Conservation (phyloP, 2,888 invertebrate genomes). For the Limenitis camilla region DNA sequence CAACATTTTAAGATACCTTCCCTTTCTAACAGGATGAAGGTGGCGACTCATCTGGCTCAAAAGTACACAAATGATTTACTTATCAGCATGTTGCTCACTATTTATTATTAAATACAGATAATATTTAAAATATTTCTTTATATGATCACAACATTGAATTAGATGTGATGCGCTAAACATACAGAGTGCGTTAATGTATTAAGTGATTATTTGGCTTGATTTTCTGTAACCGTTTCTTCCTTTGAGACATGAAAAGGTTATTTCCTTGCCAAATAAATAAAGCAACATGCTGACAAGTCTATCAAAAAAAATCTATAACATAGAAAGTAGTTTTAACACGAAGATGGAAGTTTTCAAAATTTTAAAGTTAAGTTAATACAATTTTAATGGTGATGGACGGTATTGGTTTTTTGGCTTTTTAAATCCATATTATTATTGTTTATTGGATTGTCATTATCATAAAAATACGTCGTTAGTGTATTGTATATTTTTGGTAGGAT, state of each 20-base stretch:
- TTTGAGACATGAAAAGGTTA: background rate
- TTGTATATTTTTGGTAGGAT: too few relatives aligned
- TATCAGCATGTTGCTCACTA: conserved; percentile 28
- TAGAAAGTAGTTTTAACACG: conserved; percentile 10
- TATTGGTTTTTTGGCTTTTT: background rate
- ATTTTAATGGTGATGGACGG: conserved; percentile 13
- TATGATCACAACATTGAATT: too few relatives aligned
- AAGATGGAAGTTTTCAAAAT: conserved; percentile 11
- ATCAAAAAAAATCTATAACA: background rate
- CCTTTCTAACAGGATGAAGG: conserved; percentile 37
- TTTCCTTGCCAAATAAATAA: background rate
- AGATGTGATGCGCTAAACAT: too few relatives aligned
- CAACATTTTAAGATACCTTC: background rate
- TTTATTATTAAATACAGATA: too few relatives aligned
- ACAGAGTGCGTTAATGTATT: too few relatives aligned
- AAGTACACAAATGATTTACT: conserved; percentile 28
- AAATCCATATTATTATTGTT: background rate
- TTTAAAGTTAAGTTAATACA: conserved; percentile 14
- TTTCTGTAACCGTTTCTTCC: too few relatives aligned
- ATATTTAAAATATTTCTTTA: too few relatives aligned
- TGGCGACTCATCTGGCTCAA: conserved; percentile 29
- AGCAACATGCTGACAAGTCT: conserved; percentile 18
- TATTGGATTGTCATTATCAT: too few relatives aligned
- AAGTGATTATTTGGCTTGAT: too few relatives aligned
- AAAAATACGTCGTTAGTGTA: too few relatives aligned